phyloP scores from a whole-genome alignment of 2,113 vertebrate species.

The Festucalex cinctus region DNA sequence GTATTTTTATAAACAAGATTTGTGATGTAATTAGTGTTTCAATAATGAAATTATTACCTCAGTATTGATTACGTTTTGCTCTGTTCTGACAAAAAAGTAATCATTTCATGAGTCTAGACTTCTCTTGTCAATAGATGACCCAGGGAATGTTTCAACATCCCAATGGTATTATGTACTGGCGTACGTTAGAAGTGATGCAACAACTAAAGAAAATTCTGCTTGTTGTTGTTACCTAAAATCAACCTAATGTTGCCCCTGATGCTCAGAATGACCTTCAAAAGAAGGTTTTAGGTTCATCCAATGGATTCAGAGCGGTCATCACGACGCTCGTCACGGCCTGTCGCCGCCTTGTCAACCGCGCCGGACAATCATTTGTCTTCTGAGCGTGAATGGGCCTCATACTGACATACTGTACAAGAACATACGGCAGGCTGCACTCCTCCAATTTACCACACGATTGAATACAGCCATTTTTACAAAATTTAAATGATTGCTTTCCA shows the following conservation, averaged over 20 bases:
- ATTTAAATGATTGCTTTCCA: slow-evolving; percentile 18
- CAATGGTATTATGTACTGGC: too few relatives aligned
- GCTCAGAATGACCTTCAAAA: background rate
- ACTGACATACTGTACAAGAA: slow-evolving; percentile 2
- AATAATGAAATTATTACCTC: too few relatives aligned
- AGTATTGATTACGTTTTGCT: too few relatives aligned
- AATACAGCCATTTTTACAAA: background rate
- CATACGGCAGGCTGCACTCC: background rate
- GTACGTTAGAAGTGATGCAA: too few relatives aligned
- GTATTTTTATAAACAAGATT: too few relatives aligned
- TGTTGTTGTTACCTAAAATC: too few relatives aligned
- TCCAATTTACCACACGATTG: slow-evolving; percentile 33
- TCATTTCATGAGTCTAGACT: too few relatives aligned
- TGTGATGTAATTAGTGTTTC: too few relatives aligned
- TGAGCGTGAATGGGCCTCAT: slow-evolving; percentile 20
- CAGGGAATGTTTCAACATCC: too few relatives aligned
- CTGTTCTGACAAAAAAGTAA: too few relatives aligned
- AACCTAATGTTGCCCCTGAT: background rate
- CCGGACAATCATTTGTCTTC: slow-evolving; percentile 32
- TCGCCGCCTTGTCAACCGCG: slow-evolving; percentile 20
- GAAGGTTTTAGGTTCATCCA: background rate
- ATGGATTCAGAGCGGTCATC: background rate
- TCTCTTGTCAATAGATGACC: too few relatives aligned
- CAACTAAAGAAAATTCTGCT: too few relatives aligned
- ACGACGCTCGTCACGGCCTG: background rate